A percentile compares a stretch with the other conserved stretches of the same genome.
phyloP scores from a whole-genome alignment of 2,113 vertebrate species.

The Coracopsis vasa region DNA sequence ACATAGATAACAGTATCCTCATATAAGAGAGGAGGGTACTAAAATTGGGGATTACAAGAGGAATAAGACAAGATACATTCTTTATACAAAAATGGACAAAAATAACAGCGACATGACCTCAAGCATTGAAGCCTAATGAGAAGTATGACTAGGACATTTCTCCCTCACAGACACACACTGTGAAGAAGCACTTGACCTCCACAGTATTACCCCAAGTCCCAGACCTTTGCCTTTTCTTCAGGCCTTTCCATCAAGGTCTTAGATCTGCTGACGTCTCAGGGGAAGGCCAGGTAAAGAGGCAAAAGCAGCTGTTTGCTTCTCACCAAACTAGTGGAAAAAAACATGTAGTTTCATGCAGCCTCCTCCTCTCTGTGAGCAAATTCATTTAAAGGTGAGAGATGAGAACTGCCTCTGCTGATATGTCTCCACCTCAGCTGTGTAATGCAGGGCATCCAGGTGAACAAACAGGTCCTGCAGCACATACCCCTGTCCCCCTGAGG shows the following conservation, averaged over 20 bases:
- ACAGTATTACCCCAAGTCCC: neutral
- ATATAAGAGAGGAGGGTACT: neutral
- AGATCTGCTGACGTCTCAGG: neutral
- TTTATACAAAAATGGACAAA: neutral
- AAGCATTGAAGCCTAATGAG: neutral
- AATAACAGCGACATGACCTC: neutral
- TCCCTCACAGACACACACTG: neutral
- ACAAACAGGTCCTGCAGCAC: rapidly evolving
- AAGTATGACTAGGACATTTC: neutral
- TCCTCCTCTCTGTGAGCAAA: neutral
- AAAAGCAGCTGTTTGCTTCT: neutral
- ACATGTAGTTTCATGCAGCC: neutral
- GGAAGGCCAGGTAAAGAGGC: neutral
- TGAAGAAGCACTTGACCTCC: neutral
- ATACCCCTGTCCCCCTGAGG: neutral
- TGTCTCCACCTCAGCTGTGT: neutral
- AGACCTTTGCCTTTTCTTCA: neutral
- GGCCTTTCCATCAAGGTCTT: neutral
- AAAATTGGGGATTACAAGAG: neutral
- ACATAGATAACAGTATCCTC: neutral
- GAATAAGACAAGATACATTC: neutral
- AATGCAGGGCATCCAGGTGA: neutral
- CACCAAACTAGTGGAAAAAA: neutral
- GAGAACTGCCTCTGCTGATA: neutral
- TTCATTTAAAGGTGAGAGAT: neutral